phyloP scores from a whole-genome alignment of 2,113 vertebrate species.

The Talpa occidentalis region DNA sequence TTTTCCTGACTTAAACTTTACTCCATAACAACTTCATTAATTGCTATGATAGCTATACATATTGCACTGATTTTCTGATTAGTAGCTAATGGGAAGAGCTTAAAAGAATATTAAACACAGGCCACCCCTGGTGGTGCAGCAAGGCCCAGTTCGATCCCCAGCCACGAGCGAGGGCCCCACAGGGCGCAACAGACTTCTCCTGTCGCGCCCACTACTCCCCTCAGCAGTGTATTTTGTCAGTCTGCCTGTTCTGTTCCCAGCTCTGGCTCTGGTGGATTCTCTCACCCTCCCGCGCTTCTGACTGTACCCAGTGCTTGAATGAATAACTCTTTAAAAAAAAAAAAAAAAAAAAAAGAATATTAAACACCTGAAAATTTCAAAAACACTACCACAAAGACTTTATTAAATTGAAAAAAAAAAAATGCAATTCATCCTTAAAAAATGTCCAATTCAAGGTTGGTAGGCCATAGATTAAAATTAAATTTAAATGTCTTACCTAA shows the following conservation, averaged over 20 bases:
- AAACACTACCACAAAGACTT: conserved; percentile 15
- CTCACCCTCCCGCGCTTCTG: no score
- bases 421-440: conserved; percentile 19
- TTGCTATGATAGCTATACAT: conserved; percentile 1
- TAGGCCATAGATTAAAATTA: conserved; percentile 34
- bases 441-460: conserved; percentile 4
- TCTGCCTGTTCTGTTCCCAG: no score
- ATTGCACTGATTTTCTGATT: conserved; percentile 5
- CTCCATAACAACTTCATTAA: neutral
- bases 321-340: no score
- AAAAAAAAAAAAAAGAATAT: conserved; percentile 21
- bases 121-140: no score
- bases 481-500: conserved; percentile 17
- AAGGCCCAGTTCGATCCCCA: no score
- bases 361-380: neutral
- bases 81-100: conserved; percentile 14
- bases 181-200: no score
- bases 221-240: no score
- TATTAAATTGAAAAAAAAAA: neutral
- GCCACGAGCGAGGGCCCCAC: no score
- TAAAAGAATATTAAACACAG: conserved; percentile 18
- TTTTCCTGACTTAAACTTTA: conserved; percentile 36
- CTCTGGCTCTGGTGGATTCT: no score
- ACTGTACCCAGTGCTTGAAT: no score
- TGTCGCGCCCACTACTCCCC: no score